Evolutionary conservation across 2,797 vertebrate species (phyloP).

Genomic region (Heliangelus exortis): DNA sequence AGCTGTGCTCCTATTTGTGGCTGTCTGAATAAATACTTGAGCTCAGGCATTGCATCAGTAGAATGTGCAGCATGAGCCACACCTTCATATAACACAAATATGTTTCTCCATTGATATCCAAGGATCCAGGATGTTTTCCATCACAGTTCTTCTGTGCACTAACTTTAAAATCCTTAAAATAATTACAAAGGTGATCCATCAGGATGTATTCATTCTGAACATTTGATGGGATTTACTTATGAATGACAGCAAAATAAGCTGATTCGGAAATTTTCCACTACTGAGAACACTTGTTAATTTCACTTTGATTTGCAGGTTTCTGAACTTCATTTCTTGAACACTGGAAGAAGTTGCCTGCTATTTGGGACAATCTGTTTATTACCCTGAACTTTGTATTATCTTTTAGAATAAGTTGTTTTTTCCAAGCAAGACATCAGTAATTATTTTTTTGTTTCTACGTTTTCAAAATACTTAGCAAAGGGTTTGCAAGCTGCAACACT

Average conservation of each 20-base stretch:
- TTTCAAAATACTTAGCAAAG: neutral
- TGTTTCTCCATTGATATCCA: neutral
- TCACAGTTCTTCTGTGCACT: neutral
- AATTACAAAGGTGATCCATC: neutral
- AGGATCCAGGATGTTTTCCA: neutral
- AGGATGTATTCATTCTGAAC: neutral
- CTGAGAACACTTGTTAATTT: neutral
- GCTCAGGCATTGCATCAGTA: neutral
- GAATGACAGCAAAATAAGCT: neutral
- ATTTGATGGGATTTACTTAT: neutral
- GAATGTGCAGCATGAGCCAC: neutral
- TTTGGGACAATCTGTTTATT: neutral
- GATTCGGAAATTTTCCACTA: neutral
- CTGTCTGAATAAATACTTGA: neutral
- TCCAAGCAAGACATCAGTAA: neutral
- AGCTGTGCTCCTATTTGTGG: neutral
- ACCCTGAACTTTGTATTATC: neutral
- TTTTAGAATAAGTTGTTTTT: neutral
- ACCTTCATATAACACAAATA: neutral
- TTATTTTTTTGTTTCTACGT: neutral
- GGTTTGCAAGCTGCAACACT: neutral
- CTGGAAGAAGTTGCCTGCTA: neutral
- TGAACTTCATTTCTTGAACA: neutral
- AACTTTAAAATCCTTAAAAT: neutral
- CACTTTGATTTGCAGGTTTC: constrained; percentile 20